Evolutionary conservation across 2,797 vertebrate species (phyloP), one percentile per base, ranked within the genome.

Genomic region (Hipposideros larvatus): DNA sequence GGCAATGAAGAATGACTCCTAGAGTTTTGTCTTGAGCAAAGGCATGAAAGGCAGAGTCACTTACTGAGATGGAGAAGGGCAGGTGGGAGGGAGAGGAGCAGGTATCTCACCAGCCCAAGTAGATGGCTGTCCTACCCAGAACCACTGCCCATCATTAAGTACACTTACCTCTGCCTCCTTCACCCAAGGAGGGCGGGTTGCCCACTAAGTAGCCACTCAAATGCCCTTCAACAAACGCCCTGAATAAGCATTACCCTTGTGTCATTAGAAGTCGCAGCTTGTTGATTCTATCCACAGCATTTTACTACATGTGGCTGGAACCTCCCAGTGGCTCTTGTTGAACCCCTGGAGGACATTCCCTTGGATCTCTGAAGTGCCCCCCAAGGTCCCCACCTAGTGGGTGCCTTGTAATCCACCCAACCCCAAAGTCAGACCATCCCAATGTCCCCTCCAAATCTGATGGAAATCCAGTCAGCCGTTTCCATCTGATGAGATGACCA

Each of bases 261-360:
- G 41, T 41, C 48, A 3, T 55, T 28, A 26, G 48, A 37, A 34
- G 55, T 37, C 83, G 4, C 1, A 0, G 13, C 4, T 0, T 2
- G 43, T n/a, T 24, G 34, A 68, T 55, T 91, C 34, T 61, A 43
- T 31, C 59, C 68, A 16, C 14, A 46, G 13, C 0, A 2, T 22
- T 59, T 73, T 74, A 48, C 7, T 22, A 5, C 19, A 4, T 2
- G 2, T 24, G 24, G 22, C 43, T 51, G 0, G 1, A 21, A 4
- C 37, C 66, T 80, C 21, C 46, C 2, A 2, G 53, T 4, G 61
- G 34, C 16, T 87, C 65, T 4, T 2, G 34, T 22, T 14, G 34
- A 84, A 66, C 37, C 31, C 28, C 63, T 68, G 24, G 31, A 80
- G 83, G 63, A 55, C 11, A 57, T 53, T 86, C 70, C 53, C 80